Evolutionary conservation across 1,140 invertebrate species (phyloP).

Genomic region (Drosophila tsacasi): DNA sequence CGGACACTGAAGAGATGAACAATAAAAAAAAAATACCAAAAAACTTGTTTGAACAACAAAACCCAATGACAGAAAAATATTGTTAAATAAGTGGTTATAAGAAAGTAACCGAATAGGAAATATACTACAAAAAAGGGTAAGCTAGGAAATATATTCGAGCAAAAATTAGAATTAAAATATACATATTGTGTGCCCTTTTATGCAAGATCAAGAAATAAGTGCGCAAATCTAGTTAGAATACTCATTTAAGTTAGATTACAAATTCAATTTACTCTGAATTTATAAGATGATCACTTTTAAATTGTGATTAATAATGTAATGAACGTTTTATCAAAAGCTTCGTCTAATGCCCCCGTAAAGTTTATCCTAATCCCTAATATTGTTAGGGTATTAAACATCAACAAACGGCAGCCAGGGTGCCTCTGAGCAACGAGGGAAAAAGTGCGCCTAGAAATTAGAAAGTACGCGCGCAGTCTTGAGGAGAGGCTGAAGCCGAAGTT

Average conservation of each 20-base stretch:
- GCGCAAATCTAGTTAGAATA: neutral
- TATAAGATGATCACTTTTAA: neutral
- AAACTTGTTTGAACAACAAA: constrained; percentile 52
- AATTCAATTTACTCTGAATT: neutral
- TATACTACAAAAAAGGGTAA: neutral
- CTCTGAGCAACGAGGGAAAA: constrained; percentile 41
- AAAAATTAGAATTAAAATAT: neutral
- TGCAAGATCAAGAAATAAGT: neutral
- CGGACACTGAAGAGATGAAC: constrained; percentile 32
- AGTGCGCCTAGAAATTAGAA: constrained; percentile 81
- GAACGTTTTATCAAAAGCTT: neutral
- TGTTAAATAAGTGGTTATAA: neutral
- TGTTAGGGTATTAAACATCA: constrained; percentile 46
- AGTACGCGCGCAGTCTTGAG: constrained; percentile 62
- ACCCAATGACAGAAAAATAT: constrained; percentile 48
- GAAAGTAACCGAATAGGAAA: neutral
- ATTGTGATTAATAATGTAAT: neutral
- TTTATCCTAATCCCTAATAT: too few relatives aligned
- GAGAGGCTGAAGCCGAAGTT: constrained; percentile 38
- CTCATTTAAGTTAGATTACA: neutral
- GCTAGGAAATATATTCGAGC: neutral
- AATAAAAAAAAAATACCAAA: constrained; percentile 37
- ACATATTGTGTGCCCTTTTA: too few relatives aligned
- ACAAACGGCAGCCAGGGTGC: constrained; percentile 59
- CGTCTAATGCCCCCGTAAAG: neutral